Conservation (phyloP, 2,888 invertebrate species). For the Cyrtodaria siliqua region DNA sequence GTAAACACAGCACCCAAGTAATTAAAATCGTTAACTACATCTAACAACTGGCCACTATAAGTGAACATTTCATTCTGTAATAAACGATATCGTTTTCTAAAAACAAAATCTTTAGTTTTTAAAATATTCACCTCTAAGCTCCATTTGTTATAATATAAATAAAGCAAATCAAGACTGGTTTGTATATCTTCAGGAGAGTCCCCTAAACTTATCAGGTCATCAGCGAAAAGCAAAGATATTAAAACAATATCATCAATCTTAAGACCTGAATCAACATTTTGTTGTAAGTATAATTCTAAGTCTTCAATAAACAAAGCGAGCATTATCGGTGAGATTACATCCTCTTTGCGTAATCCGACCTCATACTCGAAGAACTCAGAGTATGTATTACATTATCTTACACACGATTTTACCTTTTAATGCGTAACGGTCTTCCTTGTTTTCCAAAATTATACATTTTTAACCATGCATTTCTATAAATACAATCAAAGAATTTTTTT, state of each 20-base stretch:
- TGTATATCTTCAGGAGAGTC: constrained; percentile 17
- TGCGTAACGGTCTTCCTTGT: constrained; percentile 19
- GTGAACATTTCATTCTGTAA: not conserved
- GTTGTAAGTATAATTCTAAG: constrained; percentile 13
- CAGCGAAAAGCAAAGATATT: constrained; percentile 16
- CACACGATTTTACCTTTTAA: too few relatives aligned
- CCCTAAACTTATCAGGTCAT: constrained; percentile 26
- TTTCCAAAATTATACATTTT: too few relatives aligned
- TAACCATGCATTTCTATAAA: too few relatives aligned
- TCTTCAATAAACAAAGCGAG: constrained; percentile 28
- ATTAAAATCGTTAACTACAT: constrained; percentile 21
- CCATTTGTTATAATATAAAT: constrained; percentile 24
- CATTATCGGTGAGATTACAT: constrained; percentile 25
- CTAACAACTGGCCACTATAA: constrained; percentile 2
- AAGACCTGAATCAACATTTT: not conserved
- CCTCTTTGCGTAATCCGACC: constrained; percentile 23
- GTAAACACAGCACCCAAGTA: constrained; percentile 16
- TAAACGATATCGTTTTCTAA: not conserved
- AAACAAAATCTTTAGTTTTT: constrained; percentile 9
- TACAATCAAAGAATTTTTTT: too few relatives aligned
- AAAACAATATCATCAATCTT: constrained; percentile 13
- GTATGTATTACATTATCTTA: constrained; percentile 10
- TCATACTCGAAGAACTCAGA: constrained; percentile 15
- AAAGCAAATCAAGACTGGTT: not conserved
- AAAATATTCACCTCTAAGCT: constrained; percentile 7